Conservation (phyloP, 2,888 invertebrate genomes). For the Lymantria monacha region DNA sequence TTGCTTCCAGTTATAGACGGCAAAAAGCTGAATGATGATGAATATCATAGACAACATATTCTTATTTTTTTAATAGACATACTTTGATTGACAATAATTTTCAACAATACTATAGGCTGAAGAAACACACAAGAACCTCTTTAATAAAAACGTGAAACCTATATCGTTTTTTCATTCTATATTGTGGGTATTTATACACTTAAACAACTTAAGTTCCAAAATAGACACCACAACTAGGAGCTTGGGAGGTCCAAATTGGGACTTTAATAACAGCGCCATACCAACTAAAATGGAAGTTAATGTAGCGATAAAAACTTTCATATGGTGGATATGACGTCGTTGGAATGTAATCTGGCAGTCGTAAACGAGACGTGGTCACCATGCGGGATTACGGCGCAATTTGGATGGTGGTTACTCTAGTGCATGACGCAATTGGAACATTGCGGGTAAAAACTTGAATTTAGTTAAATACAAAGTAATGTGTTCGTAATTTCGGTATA, state of each 20-base stretch:
- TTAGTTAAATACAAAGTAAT: background rate
- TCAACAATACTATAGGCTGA: too few relatives aligned
- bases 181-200: background rate
- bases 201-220: slow-evolving; percentile 25
- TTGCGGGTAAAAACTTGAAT: slow-evolving; percentile 2
- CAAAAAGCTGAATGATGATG: too few relatives aligned
- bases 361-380: slow-evolving; percentile 32
- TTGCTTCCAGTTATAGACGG: too few relatives aligned
- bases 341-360: slow-evolving; percentile 53
- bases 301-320: slow-evolving; percentile 54
- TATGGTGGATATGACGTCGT: slow-evolving; percentile 44
- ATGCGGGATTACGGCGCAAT: slow-evolving; percentile 30
- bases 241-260: slow-evolving; percentile 41
- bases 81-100: too few relatives aligned
- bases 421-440: background rate
- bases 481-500: too few relatives aligned
- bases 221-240: slow-evolving; percentile 28
- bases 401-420: slow-evolving; percentile 17
- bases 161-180: too few relatives aligned
- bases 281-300: slow-evolving; percentile 47
- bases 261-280: slow-evolving; percentile 45
- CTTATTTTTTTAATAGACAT: too few relatives aligned
- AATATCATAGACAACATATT: too few relatives aligned
- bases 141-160: too few relatives aligned
- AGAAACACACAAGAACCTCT: too few relatives aligned